A percentile compares a stretch with the other conserved stretches of the same genome.
Conservation (phyloP, 2,797 vertebrate genomes). For the Phataginus tetradactyla region DNA sequence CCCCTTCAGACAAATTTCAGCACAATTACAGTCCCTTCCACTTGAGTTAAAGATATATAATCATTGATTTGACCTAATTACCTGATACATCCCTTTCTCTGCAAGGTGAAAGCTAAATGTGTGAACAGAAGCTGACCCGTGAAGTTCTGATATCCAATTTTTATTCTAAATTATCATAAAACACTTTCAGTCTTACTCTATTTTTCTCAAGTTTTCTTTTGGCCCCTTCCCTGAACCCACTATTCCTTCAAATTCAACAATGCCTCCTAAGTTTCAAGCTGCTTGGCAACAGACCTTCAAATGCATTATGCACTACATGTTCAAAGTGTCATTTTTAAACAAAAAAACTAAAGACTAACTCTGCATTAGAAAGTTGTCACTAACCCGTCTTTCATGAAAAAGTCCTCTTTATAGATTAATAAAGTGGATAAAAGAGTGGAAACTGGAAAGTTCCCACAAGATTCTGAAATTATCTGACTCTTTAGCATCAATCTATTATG, state of each 20-base stretch:
- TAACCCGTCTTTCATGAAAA: conserved; percentile 69
- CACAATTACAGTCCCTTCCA: conserved; percentile 89
- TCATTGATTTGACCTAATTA: conserved; percentile 90
- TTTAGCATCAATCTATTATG: conserved; percentile 42
- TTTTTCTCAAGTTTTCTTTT: conserved; percentile 78
- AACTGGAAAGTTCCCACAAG: conserved; percentile 73
- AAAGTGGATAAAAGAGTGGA: conserved; percentile 71
- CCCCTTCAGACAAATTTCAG: conserved; percentile 89
- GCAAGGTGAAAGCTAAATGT: conserved; percentile 87
- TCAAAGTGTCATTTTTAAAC: conserved; percentile 79
- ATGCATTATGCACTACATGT: conserved; percentile 54
- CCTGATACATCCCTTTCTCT: conserved; percentile 87
- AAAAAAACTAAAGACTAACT: conserved; percentile 58
- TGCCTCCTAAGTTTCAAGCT: conserved; percentile 82
- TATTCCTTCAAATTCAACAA: conserved; percentile 72
- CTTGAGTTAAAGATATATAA: conserved; percentile 89
- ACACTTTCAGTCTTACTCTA: conserved; percentile 82
- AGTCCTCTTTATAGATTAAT: no score
- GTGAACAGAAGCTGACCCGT: conserved; percentile 88
- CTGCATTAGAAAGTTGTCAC: conserved; percentile 69
- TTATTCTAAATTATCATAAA: conserved; percentile 86
- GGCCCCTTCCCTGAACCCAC: conserved; percentile 70
- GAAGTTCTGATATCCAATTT: conserved; percentile 90
- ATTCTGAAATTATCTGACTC: conserved; percentile 58
- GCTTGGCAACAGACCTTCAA: conserved; percentile 81